Base-by-base conservation (phyloP, 2,797 vertebrate species). In the Sphenodon punctatus region DNA sequence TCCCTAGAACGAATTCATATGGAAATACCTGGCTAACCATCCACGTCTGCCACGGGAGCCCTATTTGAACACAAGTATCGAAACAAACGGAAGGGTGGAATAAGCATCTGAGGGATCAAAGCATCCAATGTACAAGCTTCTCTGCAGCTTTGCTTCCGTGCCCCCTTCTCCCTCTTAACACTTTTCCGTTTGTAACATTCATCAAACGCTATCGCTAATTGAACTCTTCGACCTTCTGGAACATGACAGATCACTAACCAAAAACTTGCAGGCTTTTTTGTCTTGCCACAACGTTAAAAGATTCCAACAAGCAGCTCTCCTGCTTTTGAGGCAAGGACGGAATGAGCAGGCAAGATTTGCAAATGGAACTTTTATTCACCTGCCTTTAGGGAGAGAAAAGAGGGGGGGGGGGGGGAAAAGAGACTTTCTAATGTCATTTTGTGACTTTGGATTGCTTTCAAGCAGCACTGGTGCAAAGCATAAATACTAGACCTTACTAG, bases 141-240 rank as follows among this genome's bases (percentile, higher is more conserved):
- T 0, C 0, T 0, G 1, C 0, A 10, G 36, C 72, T 77, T 74
- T 45, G 0, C 0, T 55, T 83, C 81, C n/a, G n/a, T 43, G 16
- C 42, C 17, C 17, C 13, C 17, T 14, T 39, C 32, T 68, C 12
- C 7, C 60, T 45, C 14, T 2, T 1, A n/a, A 36, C 36, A 22
- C 5, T 3, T 27, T 67, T 43, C 67, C 7, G 27, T 5, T 15
- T 13, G 42, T 9, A 51, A 23, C 8, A 0, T 30, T 32, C 74
- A 55, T 3, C 58, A 46, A 4, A 3, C 48, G 20, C 10, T 38
- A 10, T 30, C 25, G 32, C 34, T 30, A 6, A 14, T 0, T 17
- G 0, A 34, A 30, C 8, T 3, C 30, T 66, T 41, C 72, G 67
- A 27, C 67, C 65, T 68, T 56, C 4, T 20, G 77, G 67, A 86